Evolutionary conservation across 2,888 invertebrate species (phyloP), one percentile per base, ranked within the genome.

Genomic region (Eustalomyia histrio): DNA sequence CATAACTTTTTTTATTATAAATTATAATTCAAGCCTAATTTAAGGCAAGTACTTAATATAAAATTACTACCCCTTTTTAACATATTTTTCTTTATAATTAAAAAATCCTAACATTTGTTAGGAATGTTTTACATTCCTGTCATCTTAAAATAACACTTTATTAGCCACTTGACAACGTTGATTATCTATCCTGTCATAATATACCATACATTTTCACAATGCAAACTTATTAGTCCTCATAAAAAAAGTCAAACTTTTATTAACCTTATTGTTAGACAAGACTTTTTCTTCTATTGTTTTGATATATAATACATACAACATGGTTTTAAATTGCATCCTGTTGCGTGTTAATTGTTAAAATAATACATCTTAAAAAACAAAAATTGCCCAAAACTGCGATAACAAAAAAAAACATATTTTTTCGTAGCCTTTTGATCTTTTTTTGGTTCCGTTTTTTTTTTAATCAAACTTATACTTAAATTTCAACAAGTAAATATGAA

Each of bases 251-350:
- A 57, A 57, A 24, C 43, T 47, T 57, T 57, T 16, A 7, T 29
- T 8, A 33, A 12, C 10, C 60, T 58, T 57, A 24, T 58, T 58
- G n/a, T 33, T 58, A 17, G 21, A 6, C 29, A 58, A 47, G n/a
- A 47, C 43, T 47, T 47, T 47, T 47, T 47, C 10, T 2, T 47
- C 14, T 47, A n/a, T 47, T 47, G 39, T 39, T 39, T 39, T 47
- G 43, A 47, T 47, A 47, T 47, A n/a, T 47, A n/a, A 47, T 47
- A 47, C 43, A 47, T 14, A 43, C 43, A 43, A 43, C 43, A 14
- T 8, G 33, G 75, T 68, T 63, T 79, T 17, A 58, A 68, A 63
- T 72, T 72, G 53, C 67, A 74, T 82, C 75, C 79, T 79, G 82
- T 67, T 68, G 68, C 61, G 29, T 60, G 39, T 71, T 81, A 78